Evolutionary conservation across 1,140 invertebrate species (phyloP), one percentile per base, ranked within the genome.

Genomic region (Penaeus indicus): DNA sequence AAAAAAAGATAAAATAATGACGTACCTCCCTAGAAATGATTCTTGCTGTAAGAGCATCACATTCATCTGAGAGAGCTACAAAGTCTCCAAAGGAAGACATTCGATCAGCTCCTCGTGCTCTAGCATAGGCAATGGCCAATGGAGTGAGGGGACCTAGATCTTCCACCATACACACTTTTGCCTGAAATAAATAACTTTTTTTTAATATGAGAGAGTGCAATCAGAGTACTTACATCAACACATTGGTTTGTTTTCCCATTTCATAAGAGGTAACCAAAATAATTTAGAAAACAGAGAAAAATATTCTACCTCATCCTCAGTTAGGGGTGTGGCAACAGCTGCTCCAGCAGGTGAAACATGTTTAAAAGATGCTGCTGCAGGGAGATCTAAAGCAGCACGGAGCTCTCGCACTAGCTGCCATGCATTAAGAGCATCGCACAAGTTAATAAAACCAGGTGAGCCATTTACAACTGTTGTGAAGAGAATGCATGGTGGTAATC

Each of bases 61-160:
- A 99, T 3, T 93, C 92, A 92, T 99, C 98, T 0, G 98, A 99
- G 0, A 99, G 92, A 19, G 98, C 97, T 64, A 99, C 95, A 93
- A 99, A 99, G 93, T 99, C 99, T 0, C 99, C 98, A 93, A 99
- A 99, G 19, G 98, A 99, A 10, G 98, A 99, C 99, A 99, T 99
- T 84, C 99, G 95, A 93, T 99, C 99, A 25, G 98, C 98, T 62
- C 98, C 98, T 93, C 99, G 94, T 0, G 98, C 99, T 89, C 98
- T 94, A 0, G 98, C 98, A 94, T 99, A 99, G 2, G 99, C 99
- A 19, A 94, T 95, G 0, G 98, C 98, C n/a, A 99, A 91, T 0
- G 97, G 98, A 10, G 97, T 96, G 77, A 99, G 93, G 38, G 95
- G 93, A 0, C 93, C 92, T 38, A 99, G 92, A 93, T 99, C 98